These are phyloP conservation scores for Ciconia nigra DNA, from an alignment of 2,797 vertebrate species.

Conservation along the genomic window DNA sequence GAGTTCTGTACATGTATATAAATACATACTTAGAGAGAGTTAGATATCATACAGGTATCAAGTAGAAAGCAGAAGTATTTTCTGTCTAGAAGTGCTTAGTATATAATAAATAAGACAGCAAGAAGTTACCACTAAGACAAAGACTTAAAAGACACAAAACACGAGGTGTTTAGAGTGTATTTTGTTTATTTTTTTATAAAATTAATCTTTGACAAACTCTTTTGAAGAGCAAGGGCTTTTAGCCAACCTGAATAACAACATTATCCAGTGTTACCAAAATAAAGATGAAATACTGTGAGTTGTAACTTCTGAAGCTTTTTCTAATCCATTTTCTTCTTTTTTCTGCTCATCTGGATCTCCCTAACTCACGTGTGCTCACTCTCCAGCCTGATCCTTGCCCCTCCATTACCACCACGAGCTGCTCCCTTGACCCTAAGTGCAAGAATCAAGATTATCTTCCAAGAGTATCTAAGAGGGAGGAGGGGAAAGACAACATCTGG, in stretches of 20 bases:
- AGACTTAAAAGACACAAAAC: neutral
- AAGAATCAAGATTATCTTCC: neutral
- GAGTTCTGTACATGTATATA: neutral
- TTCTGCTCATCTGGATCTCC: neutral
- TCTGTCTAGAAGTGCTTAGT: neutral
- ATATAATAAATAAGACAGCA: neutral
- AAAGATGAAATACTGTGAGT: neutral
- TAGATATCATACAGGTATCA: neutral
- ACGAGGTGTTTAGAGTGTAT: neutral
- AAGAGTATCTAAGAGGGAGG: neutral
- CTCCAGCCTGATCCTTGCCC: neutral
- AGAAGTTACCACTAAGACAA: neutral
- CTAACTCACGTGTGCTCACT: neutral
- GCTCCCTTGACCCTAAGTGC: neutral
- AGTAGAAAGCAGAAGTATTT: neutral
- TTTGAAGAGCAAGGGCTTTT: neutral
- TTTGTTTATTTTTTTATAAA: neutral
- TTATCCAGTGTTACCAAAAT: neutral
- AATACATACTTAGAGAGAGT: neutral
- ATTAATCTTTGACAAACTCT: neutral
- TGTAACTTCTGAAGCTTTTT: neutral
- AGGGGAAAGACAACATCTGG: neutral
- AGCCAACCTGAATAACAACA: neutral
- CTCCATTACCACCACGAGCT: neutral
- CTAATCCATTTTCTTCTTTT: neutral